A percentile compares a stretch with the other conserved stretches of the same genome.
These are phyloP conservation scores for Nomada ruficornis DNA, from an alignment of 2,888 invertebrate species.

Conservation along the genomic window DNA sequence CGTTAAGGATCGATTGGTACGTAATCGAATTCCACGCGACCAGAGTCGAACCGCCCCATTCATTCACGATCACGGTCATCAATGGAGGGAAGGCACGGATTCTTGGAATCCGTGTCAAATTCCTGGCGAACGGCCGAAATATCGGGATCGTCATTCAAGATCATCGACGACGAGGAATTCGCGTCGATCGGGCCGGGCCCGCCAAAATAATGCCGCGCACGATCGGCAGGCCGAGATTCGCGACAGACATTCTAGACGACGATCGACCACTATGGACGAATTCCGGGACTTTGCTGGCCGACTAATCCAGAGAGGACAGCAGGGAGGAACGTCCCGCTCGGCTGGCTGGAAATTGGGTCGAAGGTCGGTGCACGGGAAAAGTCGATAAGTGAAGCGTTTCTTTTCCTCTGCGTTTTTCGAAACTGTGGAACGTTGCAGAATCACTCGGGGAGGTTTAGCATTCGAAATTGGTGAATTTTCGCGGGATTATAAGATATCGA, in stretches of 20 bases:
- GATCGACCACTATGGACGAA: conserved; percentile 32
- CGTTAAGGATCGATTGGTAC: conserved; percentile 32
- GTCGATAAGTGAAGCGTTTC: background rate
- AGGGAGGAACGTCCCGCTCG: conserved; percentile 61
- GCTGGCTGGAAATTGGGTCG: conserved; percentile 70
- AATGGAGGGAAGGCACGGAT: conserved; percentile 46
- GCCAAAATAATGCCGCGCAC: conserved; percentile 52
- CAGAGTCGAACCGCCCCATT: conserved; percentile 10
- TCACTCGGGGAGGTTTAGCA: too few species aligned
- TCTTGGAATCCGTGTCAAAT: conserved; percentile 62
- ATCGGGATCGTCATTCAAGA: conserved; percentile 48
- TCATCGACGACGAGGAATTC: conserved; percentile 23
- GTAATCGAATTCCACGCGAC: conserved; percentile 43
- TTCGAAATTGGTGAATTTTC: too few species aligned
- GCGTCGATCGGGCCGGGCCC: conserved; percentile 4
- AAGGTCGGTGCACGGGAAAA: conserved; percentile 65
- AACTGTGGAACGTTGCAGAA: too few species aligned
- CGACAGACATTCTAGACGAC: conserved; percentile 29
- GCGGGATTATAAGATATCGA: too few species aligned
- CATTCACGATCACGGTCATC: conserved; percentile 52
- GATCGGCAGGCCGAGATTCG: conserved; percentile 46
- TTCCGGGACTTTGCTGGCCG: conserved; percentile 26
- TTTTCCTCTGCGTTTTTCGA: too few species aligned
- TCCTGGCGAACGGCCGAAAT: conserved; percentile 43
- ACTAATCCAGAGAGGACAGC: conserved; percentile 28